Base-by-base conservation (phyloP, 2,797 vertebrate species). In the Sebastiscus albofasciatus region DNA sequence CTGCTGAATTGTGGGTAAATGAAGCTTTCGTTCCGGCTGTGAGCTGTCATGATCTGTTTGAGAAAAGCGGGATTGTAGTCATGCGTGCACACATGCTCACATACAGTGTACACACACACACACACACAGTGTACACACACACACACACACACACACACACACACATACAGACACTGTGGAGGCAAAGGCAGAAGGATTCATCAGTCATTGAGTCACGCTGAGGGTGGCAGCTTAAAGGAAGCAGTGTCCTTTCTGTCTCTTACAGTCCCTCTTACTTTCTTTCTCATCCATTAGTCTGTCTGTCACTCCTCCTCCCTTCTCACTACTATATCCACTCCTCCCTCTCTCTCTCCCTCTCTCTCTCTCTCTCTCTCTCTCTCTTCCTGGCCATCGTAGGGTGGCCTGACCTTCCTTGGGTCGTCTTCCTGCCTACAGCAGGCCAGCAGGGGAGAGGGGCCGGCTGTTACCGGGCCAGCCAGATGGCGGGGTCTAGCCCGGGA, bases 1-100 rank as follows among this genome's bases (percentile, higher is more conserved):
- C 90, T 86, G 90, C 87, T 90, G 93, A 91, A 94, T 94, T 93
- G 90, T 92, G 93, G 90, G 92, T 90, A 95, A 93, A 94, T 93
- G 80, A 91, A 90, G 87, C 92, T 93, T 93, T 92, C 68, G 72
- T 92, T 94, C 93, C 46, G 74, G 89, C 92, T 93, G 93, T 88
- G 92, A 90, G 92, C 94, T 94, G 94, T 94, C 94, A 93, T 72
- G 90, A 94, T 90, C 79, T 87, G 84, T 94, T 94, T 93, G 90
- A 90, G 90, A 36, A 86, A 90, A 87, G 79, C 9, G 10, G 90
- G 80, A 85, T 85, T 82, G 89, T 89, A 79, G 78, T 91, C 93
- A 92, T 83, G 87, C 81, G 71, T 89, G 83, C 81, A 77, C 85
- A 84, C 83, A 88, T 79, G 78, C 88, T 89, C 83, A 79, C 79